Percentiles rank a stretch among this genome's conserved stretches.
phyloP scores from a whole-genome alignment of 2,888 invertebrate species.

The Callinectes sapidus region DNA sequence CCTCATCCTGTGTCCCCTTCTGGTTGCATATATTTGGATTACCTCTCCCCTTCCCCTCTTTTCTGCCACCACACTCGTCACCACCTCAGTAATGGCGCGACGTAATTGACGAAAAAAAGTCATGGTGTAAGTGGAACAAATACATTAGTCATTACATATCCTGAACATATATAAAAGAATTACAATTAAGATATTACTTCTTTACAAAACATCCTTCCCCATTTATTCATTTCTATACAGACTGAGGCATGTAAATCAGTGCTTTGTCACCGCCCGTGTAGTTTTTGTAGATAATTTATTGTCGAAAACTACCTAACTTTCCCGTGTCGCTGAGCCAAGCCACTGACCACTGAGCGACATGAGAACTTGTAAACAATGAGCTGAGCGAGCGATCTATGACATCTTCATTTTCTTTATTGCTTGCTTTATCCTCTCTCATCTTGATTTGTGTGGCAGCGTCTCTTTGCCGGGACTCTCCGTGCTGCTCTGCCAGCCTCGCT shows the following conservation, averaged over 20 bases:
- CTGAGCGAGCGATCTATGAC: constrained; percentile 43
- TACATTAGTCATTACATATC: not conserved
- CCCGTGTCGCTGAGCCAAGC: not conserved
- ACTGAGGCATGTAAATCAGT: not conserved
- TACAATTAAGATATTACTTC: not conserved
- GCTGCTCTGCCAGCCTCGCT: constrained; percentile 17
- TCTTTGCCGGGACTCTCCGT: constrained; percentile 1
- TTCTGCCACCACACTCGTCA: constrained; percentile 36
- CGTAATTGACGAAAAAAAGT: constrained; percentile 17
- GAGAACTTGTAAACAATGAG: constrained; percentile 36
- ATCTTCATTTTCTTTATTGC: constrained; percentile 52
- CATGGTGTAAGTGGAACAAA: constrained; percentile 4
- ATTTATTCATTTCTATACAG: not conserved
- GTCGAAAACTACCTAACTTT: not conserved
- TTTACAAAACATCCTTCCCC: not conserved
- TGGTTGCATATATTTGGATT: constrained; percentile 29
- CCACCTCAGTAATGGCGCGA: constrained; percentile 10
- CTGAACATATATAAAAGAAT: not conserved
- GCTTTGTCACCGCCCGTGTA: not conserved
- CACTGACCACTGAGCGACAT: not conserved
- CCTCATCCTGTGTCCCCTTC: constrained; percentile 23
- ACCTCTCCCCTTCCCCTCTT: constrained; percentile 33
- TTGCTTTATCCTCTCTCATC: constrained; percentile 47
- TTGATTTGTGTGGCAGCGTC: constrained; percentile 48
- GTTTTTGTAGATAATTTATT: not conserved